A percentile compares a stretch with the other conserved stretches of the same genome.
Evolutionary conservation across 2,113 vertebrate genomes (phyloP).

Genomic region (Triplophysa tibetana): DNA sequence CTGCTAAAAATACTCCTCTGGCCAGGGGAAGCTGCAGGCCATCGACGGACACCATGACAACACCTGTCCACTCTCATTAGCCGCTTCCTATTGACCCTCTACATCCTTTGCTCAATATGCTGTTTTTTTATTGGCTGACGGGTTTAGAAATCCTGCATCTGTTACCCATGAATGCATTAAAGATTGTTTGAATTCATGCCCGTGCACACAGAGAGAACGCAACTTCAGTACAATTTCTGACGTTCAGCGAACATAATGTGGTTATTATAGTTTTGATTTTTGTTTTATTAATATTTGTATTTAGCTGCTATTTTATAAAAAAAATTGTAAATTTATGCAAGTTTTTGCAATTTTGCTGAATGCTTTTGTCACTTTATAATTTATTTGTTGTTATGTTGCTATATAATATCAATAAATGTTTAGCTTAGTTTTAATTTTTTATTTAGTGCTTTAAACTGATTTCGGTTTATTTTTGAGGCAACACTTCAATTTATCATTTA

Average conservation of each 20-base stretch:
- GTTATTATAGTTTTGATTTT: no score
- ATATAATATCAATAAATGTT: no score
- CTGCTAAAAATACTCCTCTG: conserved; percentile 40
- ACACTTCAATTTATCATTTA: no score
- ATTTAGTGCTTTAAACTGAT: no score
- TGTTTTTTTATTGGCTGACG: neutral
- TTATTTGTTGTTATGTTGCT: no score
- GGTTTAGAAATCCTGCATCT: neutral
- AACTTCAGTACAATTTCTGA: neutral
- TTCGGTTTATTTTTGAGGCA: no score
- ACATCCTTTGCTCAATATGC: neutral
- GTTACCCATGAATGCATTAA: neutral
- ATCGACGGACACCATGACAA: conserved; percentile 24
- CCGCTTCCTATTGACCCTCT: conserved; percentile 9
- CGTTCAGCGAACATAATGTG: neutral
- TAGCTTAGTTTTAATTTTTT: no score
- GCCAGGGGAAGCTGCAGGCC: neutral
- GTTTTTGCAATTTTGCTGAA: no score
- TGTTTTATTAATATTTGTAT: no score
- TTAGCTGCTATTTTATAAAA: no score
- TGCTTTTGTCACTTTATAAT: no score
- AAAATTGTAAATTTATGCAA: no score
- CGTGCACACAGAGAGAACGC: neutral
- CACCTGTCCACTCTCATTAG: conserved; percentile 29
- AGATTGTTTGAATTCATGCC: neutral